phyloP scores from a whole-genome alignment of 2,888 invertebrate species.

The Athalia circularis region DNA sequence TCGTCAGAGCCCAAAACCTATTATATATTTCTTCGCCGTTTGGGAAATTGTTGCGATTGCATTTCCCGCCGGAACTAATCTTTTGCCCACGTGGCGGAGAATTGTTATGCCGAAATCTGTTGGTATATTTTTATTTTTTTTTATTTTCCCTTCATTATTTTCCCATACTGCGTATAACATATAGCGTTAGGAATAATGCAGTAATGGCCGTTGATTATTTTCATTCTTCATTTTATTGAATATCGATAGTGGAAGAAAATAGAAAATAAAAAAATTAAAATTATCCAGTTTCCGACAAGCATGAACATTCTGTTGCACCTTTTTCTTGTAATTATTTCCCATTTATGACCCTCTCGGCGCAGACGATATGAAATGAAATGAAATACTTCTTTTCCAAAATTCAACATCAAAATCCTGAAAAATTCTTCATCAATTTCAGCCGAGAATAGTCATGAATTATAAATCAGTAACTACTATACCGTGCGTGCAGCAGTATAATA shows the following conservation, averaged over 20 bases:
- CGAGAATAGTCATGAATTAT: no score
- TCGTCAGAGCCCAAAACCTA: constrained; percentile 62
- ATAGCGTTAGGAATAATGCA: constrained; percentile 68
- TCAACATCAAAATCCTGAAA: no score
- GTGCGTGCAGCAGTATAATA: no score
- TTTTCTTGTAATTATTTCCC: no score
- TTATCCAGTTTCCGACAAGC: not conserved
- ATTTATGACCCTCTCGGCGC: no score
- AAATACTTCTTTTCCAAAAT: no score
- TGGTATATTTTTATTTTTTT: constrained; percentile 61
- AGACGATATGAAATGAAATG: no score
- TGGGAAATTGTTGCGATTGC: constrained; percentile 21
- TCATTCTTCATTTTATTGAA: constrained; percentile 3
- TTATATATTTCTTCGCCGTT: constrained; percentile 58
- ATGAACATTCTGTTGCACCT: no score
- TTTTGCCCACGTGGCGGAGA: constrained; percentile 54
- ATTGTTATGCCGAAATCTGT: constrained; percentile 71
- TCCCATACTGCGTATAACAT: constrained; percentile 50
- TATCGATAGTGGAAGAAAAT: not conserved
- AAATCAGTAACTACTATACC: no score
- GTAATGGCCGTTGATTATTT: constrained; percentile 66
- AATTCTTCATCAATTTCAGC: no score
- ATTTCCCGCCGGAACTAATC: not conserved
- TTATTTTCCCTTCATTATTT: constrained; percentile 47
- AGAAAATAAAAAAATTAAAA: not conserved